phyloP scores from a whole-genome alignment of 1,140 invertebrate genomes.

The Tenebrio molitor region DNA sequence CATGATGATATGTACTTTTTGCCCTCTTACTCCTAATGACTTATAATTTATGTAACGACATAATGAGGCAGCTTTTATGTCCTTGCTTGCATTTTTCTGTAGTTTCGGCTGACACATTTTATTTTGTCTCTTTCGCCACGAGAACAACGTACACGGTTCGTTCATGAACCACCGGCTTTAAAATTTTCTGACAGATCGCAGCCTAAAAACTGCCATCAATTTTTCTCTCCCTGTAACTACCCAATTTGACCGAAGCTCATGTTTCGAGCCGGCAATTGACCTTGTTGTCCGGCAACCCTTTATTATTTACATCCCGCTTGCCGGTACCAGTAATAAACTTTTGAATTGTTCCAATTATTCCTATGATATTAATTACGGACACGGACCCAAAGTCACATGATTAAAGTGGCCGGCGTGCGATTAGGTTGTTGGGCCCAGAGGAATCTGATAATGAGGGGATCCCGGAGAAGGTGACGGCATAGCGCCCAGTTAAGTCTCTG shows the following conservation, averaged over 20 bases:
- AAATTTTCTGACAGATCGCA: no score
- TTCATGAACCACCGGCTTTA: no score
- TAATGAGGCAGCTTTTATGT: no score
- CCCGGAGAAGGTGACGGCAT: neutral
- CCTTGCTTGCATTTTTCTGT: no score
- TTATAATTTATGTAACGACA: no score
- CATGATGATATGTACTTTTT: no score
- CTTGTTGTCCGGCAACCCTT: conserved; percentile 14
- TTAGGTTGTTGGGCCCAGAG: conserved; percentile 31
- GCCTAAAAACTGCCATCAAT: no score
- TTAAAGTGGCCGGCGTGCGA: conserved; percentile 25
- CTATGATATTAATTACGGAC: conserved; percentile 40
- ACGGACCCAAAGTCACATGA: conserved; percentile 25
- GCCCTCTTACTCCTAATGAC: no score
- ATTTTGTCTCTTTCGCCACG: no score
- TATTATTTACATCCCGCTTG: conserved; percentile 28
- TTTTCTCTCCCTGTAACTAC: neutral
- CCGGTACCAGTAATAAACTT: conserved; percentile 42
- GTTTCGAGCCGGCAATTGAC: conserved; percentile 12
- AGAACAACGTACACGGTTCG: no score
- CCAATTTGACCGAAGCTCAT: conserved; percentile 8
- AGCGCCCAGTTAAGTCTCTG: conserved; percentile 26
- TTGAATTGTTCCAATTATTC: conserved; percentile 39
- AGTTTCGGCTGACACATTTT: no score
- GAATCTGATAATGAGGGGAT: conserved; percentile 42